Conservation (phyloP, 2,888 invertebrate species). For the Calameuta pallipes region DNA sequence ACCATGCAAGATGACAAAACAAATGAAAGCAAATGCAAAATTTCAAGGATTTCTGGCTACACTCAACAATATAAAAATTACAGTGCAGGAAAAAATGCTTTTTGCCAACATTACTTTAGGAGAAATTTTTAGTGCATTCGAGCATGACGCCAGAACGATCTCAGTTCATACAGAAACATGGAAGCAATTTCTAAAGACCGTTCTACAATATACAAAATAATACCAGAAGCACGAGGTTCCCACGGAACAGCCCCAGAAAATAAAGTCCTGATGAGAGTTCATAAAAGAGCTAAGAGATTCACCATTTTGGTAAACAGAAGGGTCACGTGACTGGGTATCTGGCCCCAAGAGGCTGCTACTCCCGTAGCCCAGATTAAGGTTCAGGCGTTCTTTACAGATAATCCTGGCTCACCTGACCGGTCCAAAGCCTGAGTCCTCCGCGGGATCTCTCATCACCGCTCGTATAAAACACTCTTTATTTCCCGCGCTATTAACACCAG, state of each 20-base stretch:
- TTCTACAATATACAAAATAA: background rate
- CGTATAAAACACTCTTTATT: background rate
- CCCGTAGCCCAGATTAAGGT: constrained; percentile 50
- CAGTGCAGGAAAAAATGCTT: background rate
- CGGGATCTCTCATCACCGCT: constrained; percentile 43
- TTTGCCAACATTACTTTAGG: constrained; percentile 19
- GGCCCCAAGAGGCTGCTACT: constrained; percentile 51
- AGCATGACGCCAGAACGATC: constrained; percentile 29
- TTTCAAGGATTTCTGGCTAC: background rate
- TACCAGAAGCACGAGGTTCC: background rate
- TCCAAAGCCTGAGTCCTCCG: constrained; percentile 41
- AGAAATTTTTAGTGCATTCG: constrained; percentile 38
- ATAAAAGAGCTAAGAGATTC: constrained; percentile 42
- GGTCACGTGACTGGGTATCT: constrained; percentile 60
- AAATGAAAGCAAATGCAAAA: background rate
- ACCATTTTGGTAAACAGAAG: constrained; percentile 65
- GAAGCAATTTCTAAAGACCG: background rate
- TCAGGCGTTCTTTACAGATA: constrained; percentile 26
- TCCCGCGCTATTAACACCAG: background rate
- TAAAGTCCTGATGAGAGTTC: constrained; percentile 26
- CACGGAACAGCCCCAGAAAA: background rate
- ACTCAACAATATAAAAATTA: background rate
- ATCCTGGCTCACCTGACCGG: constrained; percentile 49
- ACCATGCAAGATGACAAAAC: background rate
- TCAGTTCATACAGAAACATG: background rate